Evolutionary conservation across 2,113 vertebrate genomes (phyloP).

Genomic region (Suricata suricatta): DNA sequence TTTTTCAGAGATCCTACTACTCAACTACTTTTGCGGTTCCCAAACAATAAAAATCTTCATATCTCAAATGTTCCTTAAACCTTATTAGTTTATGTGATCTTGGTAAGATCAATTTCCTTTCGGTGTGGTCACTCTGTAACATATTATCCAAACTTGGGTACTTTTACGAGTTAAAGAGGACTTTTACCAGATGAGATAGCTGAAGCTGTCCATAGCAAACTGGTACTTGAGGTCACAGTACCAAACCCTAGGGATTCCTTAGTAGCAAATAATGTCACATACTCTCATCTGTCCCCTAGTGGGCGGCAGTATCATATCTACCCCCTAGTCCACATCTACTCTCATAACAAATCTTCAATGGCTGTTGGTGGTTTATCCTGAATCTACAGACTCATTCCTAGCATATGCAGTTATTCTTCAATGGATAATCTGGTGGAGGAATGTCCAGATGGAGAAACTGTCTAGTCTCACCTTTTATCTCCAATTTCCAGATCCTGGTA

Average conservation of each 20-base stretch:
- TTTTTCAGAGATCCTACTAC: neutral
- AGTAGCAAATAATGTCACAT: neutral
- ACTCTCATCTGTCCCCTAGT: neutral
- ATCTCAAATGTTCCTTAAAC: neutral
- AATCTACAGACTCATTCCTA: neutral
- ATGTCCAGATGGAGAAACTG: neutral
- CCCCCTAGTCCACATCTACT: neutral
- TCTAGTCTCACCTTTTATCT: neutral
- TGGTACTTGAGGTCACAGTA: no score
- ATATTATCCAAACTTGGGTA: neutral
- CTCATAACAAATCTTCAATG: neutral
- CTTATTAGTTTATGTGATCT: neutral
- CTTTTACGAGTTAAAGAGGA: neutral
- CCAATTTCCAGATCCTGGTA: neutral
- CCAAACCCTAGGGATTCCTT: no score
- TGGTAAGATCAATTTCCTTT: neutral
- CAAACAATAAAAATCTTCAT: neutral
- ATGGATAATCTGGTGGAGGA: neutral
- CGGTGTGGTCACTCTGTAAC: neutral
- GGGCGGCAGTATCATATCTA: neutral
- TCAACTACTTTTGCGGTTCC: neutral
- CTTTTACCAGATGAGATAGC: neutral
- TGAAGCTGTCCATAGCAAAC: neutral
- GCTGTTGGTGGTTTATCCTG: neutral
- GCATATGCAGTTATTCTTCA: neutral